Evolutionary conservation across 2,113 vertebrate species (phyloP).

Genomic region (Cricetomys ansorgei): DNA sequence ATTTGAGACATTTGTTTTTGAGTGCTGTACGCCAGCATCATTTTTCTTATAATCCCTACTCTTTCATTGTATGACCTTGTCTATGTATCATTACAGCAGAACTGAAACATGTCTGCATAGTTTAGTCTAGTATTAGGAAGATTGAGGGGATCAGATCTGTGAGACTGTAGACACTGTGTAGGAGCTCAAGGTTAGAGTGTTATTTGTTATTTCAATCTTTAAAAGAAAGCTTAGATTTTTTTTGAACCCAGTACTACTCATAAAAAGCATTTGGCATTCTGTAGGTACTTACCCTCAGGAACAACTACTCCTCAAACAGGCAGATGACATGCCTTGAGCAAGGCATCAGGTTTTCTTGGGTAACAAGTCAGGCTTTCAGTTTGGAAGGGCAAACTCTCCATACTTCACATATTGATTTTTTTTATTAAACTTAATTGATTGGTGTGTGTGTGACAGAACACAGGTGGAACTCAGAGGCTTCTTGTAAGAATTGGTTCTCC

Average conservation of each 20-base stretch:
- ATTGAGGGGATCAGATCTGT: neutral
- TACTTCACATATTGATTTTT: neutral
- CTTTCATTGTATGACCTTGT: neutral
- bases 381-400: neutral
- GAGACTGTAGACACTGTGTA: neutral
- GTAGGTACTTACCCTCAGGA: neutral
- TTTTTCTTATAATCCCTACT: neutral
- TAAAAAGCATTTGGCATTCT: neutral
- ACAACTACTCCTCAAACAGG: neutral
- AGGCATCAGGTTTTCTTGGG: neutral
- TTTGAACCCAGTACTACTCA: neutral
- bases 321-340: neutral
- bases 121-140: neutral
- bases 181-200: neutral
- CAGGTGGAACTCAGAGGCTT: neutral
- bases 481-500: neutral
- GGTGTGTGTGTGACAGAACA: too few relatives aligned
- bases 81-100: neutral
- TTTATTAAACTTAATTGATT: neutral
- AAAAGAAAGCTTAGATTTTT: slow-evolving; percentile 43
- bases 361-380: neutral
- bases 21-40: neutral
- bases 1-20: neutral
- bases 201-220: neutral
- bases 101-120: neutral